Conservation (phyloP, 92 coral and sea anemone species). For the Desmophyllum pertusum region DNA sequence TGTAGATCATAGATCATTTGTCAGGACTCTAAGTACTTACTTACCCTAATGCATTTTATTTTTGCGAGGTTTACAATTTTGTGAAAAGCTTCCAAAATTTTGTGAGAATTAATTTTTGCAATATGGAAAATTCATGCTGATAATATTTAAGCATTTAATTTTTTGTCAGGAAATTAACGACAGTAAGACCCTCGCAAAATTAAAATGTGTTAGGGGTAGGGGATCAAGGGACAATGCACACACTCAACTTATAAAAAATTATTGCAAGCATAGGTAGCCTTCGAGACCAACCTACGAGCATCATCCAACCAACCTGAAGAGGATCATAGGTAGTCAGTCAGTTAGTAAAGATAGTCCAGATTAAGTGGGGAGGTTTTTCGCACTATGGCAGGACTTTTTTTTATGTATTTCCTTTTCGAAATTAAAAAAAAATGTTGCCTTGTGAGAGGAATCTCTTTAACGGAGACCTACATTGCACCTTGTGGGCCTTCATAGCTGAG, state of each 20-base stretch:
- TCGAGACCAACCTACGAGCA: not conserved
- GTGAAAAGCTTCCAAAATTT: not conserved
- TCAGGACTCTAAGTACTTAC: slow-evolving; percentile 3
- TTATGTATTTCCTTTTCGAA: too few species aligned
- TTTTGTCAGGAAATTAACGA: not conserved
- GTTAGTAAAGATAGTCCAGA: not conserved
- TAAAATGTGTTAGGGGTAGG: not conserved
- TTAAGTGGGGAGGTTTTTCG: not conserved
- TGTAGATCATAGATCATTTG: not conserved
- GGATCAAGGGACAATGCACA: slow-evolving; percentile 16
- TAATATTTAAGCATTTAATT: not conserved
- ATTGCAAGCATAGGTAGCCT: not conserved
- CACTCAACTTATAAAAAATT: not conserved
- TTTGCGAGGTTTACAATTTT: not conserved
- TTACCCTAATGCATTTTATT: not conserved
- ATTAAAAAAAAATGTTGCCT: too few species aligned
- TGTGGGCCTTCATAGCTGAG: not conserved
- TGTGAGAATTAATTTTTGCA: not conserved
- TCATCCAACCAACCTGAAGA: not conserved
- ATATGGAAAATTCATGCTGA: not conserved
- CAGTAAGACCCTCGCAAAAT: not conserved
- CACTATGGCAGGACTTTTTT: not conserved
- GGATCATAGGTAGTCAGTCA: not conserved
- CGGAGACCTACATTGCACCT: not conserved
- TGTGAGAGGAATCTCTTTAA: not conserved